These are phyloP conservation scores for Anolis apletophallus DNA, from an alignment of 2,797 vertebrate species.

Conservation along the genomic window DNA sequence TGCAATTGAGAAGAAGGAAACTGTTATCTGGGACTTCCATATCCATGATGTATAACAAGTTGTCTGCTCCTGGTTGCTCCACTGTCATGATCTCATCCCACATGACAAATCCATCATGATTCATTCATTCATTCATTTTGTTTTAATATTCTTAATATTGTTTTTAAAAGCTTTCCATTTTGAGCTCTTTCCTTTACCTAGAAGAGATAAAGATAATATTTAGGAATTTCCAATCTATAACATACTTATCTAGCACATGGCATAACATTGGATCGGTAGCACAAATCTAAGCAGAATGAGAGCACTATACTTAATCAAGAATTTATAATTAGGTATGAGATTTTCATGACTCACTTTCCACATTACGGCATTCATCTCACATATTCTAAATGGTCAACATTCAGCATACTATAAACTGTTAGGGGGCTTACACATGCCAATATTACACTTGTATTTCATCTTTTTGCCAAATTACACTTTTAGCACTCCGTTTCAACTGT, in stretches of 20 bases:
- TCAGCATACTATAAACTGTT: not conserved
- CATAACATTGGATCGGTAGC: not conserved
- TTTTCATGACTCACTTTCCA: fast-evolving
- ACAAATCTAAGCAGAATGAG: fast-evolving
- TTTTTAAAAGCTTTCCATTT: slow-evolving; percentile 5
- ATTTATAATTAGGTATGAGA: not conserved
- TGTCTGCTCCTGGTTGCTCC: slow-evolving; percentile 33
- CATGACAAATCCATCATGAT: slow-evolving; percentile 37
- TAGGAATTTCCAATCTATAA: not conserved
- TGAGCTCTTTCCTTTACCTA: slow-evolving; percentile 49
- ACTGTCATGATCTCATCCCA: slow-evolving; percentile 15
- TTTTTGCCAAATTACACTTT: not conserved
- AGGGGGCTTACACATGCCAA: not conserved
- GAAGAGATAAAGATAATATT: not conserved
- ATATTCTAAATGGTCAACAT: not conserved
- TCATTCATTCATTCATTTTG: slow-evolving; percentile 30
- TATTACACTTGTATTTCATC: not conserved
- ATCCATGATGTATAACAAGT: not conserved
- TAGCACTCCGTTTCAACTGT: not conserved
- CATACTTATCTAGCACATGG: fast-evolving
- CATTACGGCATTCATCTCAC: not conserved
- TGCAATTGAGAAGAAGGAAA: not conserved
- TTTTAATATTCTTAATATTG: slow-evolving; percentile 20
- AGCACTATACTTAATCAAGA: not conserved
- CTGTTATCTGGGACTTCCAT: not conserved